Percentiles rank a stretch among this genome's conserved stretches.
phyloP scores from a whole-genome alignment of 1,140 invertebrate genomes.

The Lordiphosa clarofinis region DNA sequence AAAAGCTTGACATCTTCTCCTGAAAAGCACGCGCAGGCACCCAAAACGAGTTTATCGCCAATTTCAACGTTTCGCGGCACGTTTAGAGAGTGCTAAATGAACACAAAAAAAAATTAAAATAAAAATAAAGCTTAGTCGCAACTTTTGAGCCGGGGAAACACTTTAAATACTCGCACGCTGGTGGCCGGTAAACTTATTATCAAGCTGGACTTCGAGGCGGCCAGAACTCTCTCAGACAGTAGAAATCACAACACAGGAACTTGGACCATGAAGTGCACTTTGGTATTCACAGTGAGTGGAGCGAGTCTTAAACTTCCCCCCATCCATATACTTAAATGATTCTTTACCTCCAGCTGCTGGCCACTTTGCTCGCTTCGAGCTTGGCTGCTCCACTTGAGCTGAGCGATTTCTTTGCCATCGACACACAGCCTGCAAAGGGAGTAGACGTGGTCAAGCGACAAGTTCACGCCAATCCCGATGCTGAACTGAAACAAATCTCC shows the following conservation, averaged over 20 bases:
- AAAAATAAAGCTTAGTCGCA: slow-evolving; percentile 52
- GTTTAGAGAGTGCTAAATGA: slow-evolving; percentile 57
- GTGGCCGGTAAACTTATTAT: slow-evolving; percentile 57
- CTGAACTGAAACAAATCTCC: slow-evolving; percentile 63
- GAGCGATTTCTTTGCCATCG: slow-evolving; percentile 33
- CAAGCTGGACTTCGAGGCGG: slow-evolving; percentile 56
- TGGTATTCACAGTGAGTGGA: slow-evolving; percentile 63
- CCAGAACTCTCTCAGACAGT: slow-evolving; percentile 30
- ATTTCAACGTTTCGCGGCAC: slow-evolving; percentile 13
- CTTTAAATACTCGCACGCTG: slow-evolving; percentile 56
- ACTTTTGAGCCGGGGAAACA: slow-evolving; percentile 38
- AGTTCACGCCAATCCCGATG: slow-evolving; percentile 50
- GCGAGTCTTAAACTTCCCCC: background rate
- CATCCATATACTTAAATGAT: background rate
- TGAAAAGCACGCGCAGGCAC: slow-evolving; percentile 35
- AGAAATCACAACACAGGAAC: slow-evolving; percentile 18
- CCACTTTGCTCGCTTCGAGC: slow-evolving; percentile 17
- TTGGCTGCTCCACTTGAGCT: slow-evolving; percentile 49
- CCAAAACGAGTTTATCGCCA: slow-evolving; percentile 23
- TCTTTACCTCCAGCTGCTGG: slow-evolving; percentile 21
- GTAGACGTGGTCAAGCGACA: slow-evolving; percentile 65
- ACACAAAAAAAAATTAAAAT: background rate
- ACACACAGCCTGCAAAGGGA: slow-evolving; percentile 21
- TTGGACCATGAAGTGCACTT: slow-evolving; percentile 56
- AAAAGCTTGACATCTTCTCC: slow-evolving; percentile 15